phyloP scores from a whole-genome alignment of 2,888 invertebrate species.

The Galeruca laticollis region DNA sequence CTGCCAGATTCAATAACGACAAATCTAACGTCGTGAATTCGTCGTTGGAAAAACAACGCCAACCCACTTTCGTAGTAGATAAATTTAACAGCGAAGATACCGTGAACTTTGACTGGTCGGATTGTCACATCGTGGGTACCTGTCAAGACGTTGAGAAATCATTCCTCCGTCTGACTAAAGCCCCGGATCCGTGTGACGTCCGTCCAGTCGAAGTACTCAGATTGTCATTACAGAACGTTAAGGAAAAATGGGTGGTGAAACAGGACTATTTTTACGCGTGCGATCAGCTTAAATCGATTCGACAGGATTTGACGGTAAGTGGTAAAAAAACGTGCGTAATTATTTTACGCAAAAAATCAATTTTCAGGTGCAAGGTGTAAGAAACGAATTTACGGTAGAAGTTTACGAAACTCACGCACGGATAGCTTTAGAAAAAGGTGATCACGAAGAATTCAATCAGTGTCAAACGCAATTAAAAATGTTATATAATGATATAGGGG shows the following conservation, averaged over 20 bases:
- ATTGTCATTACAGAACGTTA: conserved; percentile 89
- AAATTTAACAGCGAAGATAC: conserved; percentile 68
- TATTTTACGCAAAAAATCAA: neutral
- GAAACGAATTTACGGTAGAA: conserved; percentile 94
- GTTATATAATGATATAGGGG: conserved; percentile 86
- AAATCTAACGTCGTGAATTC: conserved; percentile 16
- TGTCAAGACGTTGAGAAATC: conserved; percentile 95
- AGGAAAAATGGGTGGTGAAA: conserved; percentile 88
- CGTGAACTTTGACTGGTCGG: conserved; percentile 85
- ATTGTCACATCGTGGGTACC: conserved; percentile 93
- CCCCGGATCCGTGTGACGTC: conserved; percentile 91
- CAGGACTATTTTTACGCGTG: conserved; percentile 97
- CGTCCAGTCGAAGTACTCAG: conserved; percentile 89
- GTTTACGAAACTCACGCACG: conserved; percentile 99
- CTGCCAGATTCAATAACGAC: conserved; percentile 84
- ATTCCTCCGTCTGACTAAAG: conserved; percentile 95
- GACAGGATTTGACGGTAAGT: conserved; percentile 97
- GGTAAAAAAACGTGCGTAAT: no score
- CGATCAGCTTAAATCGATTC: conserved; percentile 97
- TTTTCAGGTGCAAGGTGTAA: conserved; percentile 90
- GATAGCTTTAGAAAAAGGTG: conserved; percentile 97
- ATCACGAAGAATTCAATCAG: conserved; percentile 99
- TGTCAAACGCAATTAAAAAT: conserved; percentile 98
- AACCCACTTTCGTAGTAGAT: conserved; percentile 51
- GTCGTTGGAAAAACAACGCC: neutral